phyloP scores from a whole-genome alignment of 1,140 invertebrate genomes.

The Marisa cornuarietis region DNA sequence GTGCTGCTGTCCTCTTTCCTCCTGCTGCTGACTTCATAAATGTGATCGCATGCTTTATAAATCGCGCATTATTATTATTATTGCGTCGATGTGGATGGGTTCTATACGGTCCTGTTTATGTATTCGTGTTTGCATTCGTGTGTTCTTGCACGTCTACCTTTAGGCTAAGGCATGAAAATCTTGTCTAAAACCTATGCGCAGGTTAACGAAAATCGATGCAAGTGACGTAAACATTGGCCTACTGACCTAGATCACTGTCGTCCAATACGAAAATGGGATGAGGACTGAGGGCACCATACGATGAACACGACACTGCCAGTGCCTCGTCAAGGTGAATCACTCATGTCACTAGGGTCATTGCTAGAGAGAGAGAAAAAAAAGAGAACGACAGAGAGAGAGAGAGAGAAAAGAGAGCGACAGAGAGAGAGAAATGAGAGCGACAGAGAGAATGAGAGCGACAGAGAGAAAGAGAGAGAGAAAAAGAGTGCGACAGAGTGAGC shows the following conservation, averaged over 20 bases:
- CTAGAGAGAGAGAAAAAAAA: background rate
- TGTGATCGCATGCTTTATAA: background rate
- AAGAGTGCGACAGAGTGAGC: background rate
- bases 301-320: constrained; percentile 12
- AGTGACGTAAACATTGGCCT: background rate
- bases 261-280: background rate
- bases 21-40: too few relatives aligned
- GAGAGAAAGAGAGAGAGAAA: background rate
- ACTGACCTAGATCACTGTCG: background rate
- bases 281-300: background rate
- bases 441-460: background rate
- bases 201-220: background rate
- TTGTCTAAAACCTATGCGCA: background rate
- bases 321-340: constrained; percentile 9
- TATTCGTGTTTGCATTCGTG: background rate
- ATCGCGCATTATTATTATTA: background rate
- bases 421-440: background rate
- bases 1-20: too few relatives aligned
- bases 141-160: background rate
- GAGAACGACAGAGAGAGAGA: background rate
- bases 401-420: background rate
- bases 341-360: background rate
- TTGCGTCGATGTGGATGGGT: background rate
- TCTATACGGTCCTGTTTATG: background rate
- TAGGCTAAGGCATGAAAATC: background rate